Evolutionary conservation across 2,113 vertebrate species (phyloP).

Genomic region (Muscicapa adusta): DNA sequence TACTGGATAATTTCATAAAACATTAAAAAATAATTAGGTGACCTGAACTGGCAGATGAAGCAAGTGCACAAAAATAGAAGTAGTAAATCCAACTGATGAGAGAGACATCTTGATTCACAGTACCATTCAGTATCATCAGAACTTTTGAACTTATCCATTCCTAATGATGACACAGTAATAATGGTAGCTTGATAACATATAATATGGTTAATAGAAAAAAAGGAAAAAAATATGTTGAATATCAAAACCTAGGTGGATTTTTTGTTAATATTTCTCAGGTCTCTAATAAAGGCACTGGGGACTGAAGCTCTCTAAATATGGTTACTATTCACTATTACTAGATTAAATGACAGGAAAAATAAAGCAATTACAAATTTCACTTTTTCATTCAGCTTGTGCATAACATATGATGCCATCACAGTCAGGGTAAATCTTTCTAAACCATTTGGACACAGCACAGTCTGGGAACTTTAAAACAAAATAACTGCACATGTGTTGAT

Average conservation of each 20-base stretch:
- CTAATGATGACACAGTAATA: neutral
- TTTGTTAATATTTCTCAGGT: slow-evolving; percentile 14
- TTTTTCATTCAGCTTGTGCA: neutral
- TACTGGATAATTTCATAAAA: neutral
- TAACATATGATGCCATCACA: slow-evolving; percentile 15
- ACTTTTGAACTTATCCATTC: neutral
- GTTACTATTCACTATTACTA: neutral
- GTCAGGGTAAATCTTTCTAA: slow-evolving; percentile 44
- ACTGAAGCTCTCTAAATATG: slow-evolving; percentile 25
- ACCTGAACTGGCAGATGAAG: neutral
- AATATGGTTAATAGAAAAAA: neutral
- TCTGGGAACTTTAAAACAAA: slow-evolving; percentile 49
- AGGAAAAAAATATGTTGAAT: neutral
- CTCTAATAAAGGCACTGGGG: neutral
- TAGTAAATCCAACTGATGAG: neutral
- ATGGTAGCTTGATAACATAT: neutral
- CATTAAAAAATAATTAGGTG: neutral
- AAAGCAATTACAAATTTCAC: slow-evolving; percentile 29
- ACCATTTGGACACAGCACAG: slow-evolving; percentile 35
- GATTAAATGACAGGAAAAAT: slow-evolving; percentile 32
- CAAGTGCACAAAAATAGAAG: neutral
- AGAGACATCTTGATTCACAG: neutral
- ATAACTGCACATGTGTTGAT: slow-evolving; percentile 8
- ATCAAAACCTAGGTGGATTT: neutral
- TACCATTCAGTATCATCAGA: neutral